These are phyloP conservation scores for Bombyx huttoni DNA, from an alignment of 2,888 invertebrate genomes.

Conservation along the genomic window DNA sequence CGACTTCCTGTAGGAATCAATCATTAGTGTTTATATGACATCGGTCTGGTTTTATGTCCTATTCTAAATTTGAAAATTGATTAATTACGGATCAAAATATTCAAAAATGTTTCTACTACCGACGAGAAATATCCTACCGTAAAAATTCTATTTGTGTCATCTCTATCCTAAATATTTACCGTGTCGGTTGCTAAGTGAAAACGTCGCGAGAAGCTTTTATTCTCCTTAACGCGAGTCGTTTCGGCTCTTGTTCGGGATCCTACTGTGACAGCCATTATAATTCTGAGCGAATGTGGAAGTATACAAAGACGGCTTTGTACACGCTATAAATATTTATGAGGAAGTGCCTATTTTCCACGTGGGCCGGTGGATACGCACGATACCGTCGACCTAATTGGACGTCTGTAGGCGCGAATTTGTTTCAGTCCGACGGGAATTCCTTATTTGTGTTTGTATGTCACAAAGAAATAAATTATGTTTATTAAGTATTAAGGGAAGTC, in stretches of 20 bases:
- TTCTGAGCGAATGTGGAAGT: slow-evolving; percentile 64
- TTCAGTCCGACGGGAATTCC: slow-evolving; percentile 39
- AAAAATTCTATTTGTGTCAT: slow-evolving; percentile 48
- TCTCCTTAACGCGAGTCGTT: slow-evolving; percentile 58
- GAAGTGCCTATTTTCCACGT: slow-evolving; percentile 63
- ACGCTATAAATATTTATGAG: slow-evolving; percentile 67
- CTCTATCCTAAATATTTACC: slow-evolving; percentile 43
- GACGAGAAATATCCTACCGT: slow-evolving; percentile 35
- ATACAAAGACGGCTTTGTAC: slow-evolving; percentile 63
- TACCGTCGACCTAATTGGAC: slow-evolving; percentile 58
- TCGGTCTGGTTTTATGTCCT: background rate
- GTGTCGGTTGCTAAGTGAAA: slow-evolving; percentile 62
- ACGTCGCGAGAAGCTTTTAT: slow-evolving; percentile 57
- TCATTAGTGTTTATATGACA: background rate
- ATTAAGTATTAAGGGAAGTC: slow-evolving; percentile 7
- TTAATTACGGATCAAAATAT: background rate
- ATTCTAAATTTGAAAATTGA: too few relatives aligned
- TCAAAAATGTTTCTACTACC: slow-evolving; percentile 1
- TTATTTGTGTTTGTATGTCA: slow-evolving; percentile 22
- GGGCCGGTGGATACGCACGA: slow-evolving; percentile 65
- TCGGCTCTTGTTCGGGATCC: slow-evolving; percentile 63
- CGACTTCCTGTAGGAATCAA: slow-evolving; percentile 39
- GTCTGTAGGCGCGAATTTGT: slow-evolving; percentile 57
- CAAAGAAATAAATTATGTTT: slow-evolving; percentile 13
- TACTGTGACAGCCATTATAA: slow-evolving; percentile 68